Base-by-base conservation (phyloP, 2,113 vertebrate genomes). In the Passer domesticus region DNA sequence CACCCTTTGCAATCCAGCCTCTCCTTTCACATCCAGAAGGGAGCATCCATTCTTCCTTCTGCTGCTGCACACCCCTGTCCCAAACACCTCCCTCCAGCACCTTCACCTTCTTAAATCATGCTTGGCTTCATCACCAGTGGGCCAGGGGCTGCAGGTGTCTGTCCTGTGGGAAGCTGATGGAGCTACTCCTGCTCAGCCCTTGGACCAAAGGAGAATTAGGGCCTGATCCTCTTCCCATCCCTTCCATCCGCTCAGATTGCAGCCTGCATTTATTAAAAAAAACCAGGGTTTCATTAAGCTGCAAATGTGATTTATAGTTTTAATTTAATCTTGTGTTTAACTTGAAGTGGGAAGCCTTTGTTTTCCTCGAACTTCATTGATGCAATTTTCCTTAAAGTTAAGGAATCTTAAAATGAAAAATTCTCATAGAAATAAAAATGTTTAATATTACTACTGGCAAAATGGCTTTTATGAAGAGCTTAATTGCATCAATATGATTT, bases 91-190 rank as follows among this genome's bases (percentile, higher is more conserved):
- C 13, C 27, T 77, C 17, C 4, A 4, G 2, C 33, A 50, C 22
- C 31, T 66, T 22, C 58, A 53, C 25, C 43, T 63, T 39, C 33
- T 53, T 13, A 8, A 53, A 52, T 44, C 15, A 0, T 1, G 4
- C 4, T 18, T 53, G 33, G 2, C 25, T 46, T 62, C 31, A 20
- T 33, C 53, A 30, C 8, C 62, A 0, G 0, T 5, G 33, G 21
- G 23, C 46, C 23, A 50, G 56, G 16, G 37, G 17, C 43, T 8
- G 4, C 5, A 15, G n/a, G 6, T 2, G 2, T 10, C 58, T 76
- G 39, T 33, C 20, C 44, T 13, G 15, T 3, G 14, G 25, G 41
- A 41, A 72, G 19, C 9, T 75, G 68, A 11, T 37, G 75, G 39
- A 67, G 79, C 41, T 69, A 3, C 13, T 58, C 15, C 64, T 64